phyloP scores from a whole-genome alignment of 2,113 vertebrate genomes.

The Procavia capensis region DNA sequence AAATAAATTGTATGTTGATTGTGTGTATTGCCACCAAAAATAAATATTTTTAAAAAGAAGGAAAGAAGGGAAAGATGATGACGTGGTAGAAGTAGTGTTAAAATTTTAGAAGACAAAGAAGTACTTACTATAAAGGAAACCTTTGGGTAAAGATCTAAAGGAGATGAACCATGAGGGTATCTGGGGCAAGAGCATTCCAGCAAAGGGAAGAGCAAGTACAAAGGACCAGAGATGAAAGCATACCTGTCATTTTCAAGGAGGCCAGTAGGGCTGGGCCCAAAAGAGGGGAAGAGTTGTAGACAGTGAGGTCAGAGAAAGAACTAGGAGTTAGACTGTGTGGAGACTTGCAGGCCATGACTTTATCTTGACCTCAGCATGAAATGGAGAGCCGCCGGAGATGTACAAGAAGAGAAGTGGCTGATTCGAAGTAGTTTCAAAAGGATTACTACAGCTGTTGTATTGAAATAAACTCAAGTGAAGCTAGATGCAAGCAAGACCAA shows the following conservation, averaged over 20 bases:
- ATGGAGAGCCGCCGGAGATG: not conserved
- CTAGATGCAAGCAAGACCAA: not conserved
- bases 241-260: not conserved
- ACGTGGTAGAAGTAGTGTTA: not conserved
- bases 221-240: not conserved
- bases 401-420: not conserved
- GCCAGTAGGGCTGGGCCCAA: not conserved
- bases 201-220: not conserved
- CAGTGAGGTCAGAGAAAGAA: not conserved
- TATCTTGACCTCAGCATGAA: not conserved
- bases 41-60: too few relatives aligned
- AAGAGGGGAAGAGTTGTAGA: not conserved
- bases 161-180: not conserved
- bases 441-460: not conserved
- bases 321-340: not conserved
- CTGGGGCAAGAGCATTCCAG: not conserved
- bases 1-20: too few relatives aligned
- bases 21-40: too few relatives aligned
- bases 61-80: not conserved
- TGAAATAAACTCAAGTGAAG: not conserved
- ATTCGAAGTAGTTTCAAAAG: not conserved
- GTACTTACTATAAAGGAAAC: not conserved
- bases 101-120: not conserved
- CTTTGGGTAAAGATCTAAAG: not conserved
- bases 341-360: not conserved